These are phyloP conservation scores for Artibeus jamaicensis DNA, from an alignment of 2,797 vertebrate genomes.

Conservation along the genomic window DNA sequence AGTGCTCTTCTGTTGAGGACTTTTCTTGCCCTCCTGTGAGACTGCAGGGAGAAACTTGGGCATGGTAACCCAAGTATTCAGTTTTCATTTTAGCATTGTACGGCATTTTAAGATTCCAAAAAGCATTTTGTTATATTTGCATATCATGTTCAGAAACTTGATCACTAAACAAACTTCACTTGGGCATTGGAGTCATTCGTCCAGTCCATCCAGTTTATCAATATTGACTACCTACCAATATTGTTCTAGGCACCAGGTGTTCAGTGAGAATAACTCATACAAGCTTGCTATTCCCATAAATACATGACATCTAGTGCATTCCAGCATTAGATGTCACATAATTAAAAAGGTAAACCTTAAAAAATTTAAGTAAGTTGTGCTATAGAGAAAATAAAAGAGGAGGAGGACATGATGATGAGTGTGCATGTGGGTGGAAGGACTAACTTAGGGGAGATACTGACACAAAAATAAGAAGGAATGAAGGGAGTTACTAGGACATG, in stretches of 20 bases:
- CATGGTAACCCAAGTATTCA: too few relatives aligned
- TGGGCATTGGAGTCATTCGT: neutral
- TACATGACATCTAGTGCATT: neutral
- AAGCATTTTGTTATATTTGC: neutral
- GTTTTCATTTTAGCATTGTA: neutral
- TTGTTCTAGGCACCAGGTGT: too few relatives aligned
- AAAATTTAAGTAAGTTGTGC: neutral
- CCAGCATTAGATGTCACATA: neutral
- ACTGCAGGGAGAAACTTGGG: too few relatives aligned
- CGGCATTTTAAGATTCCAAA: neutral
- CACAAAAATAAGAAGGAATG: neutral
- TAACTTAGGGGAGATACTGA: neutral
- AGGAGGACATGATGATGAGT: fast-evolving
- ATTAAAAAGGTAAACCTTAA: neutral
- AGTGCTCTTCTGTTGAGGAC: fast-evolving
- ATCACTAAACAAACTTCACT: neutral
- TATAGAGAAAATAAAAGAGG: neutral
- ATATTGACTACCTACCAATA: neutral
- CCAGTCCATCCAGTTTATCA: neutral
- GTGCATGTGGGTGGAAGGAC: neutral
- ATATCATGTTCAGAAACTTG: neutral
- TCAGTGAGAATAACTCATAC: neutral
- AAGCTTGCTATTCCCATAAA: neutral
- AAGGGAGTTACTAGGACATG: too few relatives aligned
- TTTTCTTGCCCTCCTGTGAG: neutral